These are phyloP conservation scores for Spermophilus dauricus DNA, from an alignment of 2,113 vertebrate genomes.

Conservation along the genomic window DNA sequence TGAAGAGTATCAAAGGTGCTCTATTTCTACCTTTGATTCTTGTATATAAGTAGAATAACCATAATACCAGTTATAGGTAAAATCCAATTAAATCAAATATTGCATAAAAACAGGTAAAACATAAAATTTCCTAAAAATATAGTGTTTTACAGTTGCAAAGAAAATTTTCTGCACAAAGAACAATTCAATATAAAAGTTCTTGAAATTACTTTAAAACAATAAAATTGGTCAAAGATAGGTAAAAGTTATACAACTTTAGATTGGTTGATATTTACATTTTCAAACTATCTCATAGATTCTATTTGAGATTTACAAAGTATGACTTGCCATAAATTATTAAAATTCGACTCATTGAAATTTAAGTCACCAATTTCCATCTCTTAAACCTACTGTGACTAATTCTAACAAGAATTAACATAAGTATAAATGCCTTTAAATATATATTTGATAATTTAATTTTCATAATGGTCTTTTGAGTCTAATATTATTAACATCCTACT, in stretches of 20 bases:
- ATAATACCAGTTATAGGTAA: not conserved
- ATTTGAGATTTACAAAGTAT: not conserved
- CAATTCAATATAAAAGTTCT: not conserved
- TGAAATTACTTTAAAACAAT: not conserved
- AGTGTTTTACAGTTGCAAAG: not conserved
- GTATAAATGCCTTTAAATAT: not conserved
- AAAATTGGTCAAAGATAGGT: not conserved
- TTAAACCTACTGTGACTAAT: not conserved
- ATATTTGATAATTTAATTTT: not conserved
- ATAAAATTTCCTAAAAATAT: not conserved
- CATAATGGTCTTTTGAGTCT: not conserved
- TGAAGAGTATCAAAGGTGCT: constrained; percentile 60
- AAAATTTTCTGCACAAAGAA: not conserved
- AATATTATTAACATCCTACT: not conserved
- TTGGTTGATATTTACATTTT: not conserved
- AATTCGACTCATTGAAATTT: not conserved
- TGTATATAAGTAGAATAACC: not conserved
- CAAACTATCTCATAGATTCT: not conserved
- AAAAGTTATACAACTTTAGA: not conserved
- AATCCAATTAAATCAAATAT: constrained; percentile 22
- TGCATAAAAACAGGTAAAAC: not conserved
- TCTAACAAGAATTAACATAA: not conserved
- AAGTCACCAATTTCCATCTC: not conserved
- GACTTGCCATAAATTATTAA: not conserved
- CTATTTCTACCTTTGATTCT: not conserved